Conservation (phyloP, 2,888 invertebrate species). For the Thalpophila matura region DNA sequence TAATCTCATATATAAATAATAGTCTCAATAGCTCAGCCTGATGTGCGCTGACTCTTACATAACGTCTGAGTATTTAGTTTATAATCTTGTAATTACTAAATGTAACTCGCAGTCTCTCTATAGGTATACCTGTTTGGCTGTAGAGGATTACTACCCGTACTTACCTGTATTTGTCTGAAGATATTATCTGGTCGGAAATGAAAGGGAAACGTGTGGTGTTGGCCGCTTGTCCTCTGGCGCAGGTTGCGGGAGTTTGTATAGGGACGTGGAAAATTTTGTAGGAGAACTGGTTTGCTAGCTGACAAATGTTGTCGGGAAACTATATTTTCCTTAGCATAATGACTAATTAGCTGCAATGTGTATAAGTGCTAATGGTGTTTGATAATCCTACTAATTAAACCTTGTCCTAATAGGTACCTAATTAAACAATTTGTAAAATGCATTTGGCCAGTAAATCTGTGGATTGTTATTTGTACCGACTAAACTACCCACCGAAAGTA, state of each 20-base stretch:
- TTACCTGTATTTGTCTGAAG: conserved; percentile 23
- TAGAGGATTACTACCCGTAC: conserved; percentile 31
- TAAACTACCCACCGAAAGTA: too few relatives aligned
- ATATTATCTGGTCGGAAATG: conserved; percentile 45
- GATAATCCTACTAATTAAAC: too few relatives aligned
- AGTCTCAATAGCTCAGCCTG: too few relatives aligned
- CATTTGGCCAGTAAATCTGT: too few relatives aligned
- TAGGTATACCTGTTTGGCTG: conserved; percentile 15
- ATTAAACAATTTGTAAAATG: too few relatives aligned
- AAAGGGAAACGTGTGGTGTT: conserved; percentile 47
- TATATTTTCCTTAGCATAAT: conserved; percentile 2
- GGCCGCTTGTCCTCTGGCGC: conserved; percentile 4
- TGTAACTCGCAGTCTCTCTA: conserved; percentile 16
- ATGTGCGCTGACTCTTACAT: conserved; percentile 1
- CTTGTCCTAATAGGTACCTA: too few relatives aligned
- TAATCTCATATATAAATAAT: too few relatives aligned
- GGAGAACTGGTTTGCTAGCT: conserved; percentile 17
- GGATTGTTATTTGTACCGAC: too few relatives aligned
- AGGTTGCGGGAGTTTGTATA: conserved; percentile 2
- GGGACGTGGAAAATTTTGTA: conserved; percentile 24
- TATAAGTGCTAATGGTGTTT: too few relatives aligned
- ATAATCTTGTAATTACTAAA: conserved; percentile 51
- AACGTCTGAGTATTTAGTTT: conserved; percentile 24
- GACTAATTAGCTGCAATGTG: too few relatives aligned
- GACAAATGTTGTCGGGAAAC: not conserved